These are phyloP conservation scores for Perccottus glenii DNA, from an alignment of 2,113 vertebrate species.

Conservation along the genomic window DNA sequence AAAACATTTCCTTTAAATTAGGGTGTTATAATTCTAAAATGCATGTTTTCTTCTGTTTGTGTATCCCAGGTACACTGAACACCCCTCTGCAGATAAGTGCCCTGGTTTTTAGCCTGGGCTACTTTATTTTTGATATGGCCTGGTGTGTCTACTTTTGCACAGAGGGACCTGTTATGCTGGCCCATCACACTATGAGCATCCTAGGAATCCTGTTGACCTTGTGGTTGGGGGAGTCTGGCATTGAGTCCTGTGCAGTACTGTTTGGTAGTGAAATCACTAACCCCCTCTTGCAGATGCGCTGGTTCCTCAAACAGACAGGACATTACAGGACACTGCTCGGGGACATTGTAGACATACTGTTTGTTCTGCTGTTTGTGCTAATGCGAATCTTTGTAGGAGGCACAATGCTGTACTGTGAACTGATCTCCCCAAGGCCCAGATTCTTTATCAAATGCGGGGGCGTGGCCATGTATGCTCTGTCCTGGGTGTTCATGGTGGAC, in stretches of 20 bases:
- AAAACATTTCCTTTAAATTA: not conserved
- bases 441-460: slow-evolving; percentile 93
- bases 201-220: slow-evolving; percentile 88
- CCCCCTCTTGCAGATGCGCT: slow-evolving; percentile 92
- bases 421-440: slow-evolving; percentile 87
- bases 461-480: slow-evolving; percentile 90
- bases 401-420: slow-evolving; percentile 92
- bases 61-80: slow-evolving; percentile 86
- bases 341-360: slow-evolving; percentile 87
- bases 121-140: slow-evolving; percentile 94
- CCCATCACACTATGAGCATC: slow-evolving; percentile 94
- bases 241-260: slow-evolving; percentile 90
- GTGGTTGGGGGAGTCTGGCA: slow-evolving; percentile 89
- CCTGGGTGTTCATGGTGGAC: slow-evolving; percentile 93
- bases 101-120: slow-evolving; percentile 91
- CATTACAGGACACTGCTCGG: slow-evolving; percentile 82
- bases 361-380: slow-evolving; percentile 87
- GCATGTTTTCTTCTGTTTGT: slow-evolving; percentile 23
- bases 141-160: slow-evolving; percentile 95
- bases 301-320: slow-evolving; percentile 93
- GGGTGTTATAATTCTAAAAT: not conserved
- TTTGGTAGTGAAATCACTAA: slow-evolving; percentile 97
- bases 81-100: slow-evolving; percentile 88
- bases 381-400: slow-evolving; percentile 93
- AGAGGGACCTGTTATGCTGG: slow-evolving; percentile 92